A percentile compares a stretch with the other conserved stretches of the same genome.
These are phyloP conservation scores for Heteractis magnifica DNA, from an alignment of 92 coral and sea anemone genomes.

Conservation along the genomic window DNA sequence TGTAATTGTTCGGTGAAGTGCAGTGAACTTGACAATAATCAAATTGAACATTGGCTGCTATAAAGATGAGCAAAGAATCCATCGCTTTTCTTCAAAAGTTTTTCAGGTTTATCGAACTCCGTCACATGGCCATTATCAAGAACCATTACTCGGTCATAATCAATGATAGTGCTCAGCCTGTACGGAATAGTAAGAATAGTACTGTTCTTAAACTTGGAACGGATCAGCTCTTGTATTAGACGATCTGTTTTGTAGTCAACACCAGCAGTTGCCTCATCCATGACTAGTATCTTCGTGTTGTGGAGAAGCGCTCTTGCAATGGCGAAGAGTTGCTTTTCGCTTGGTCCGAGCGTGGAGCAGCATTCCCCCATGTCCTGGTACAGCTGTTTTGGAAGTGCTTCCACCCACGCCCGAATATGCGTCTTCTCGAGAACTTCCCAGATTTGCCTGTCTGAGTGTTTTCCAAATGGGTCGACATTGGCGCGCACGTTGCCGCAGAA, in stretches of 20 bases:
- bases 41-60: constrained; percentile 59
- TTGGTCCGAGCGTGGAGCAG: constrained; percentile 45
- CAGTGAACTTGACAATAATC: not conserved
- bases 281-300: constrained; percentile 65
- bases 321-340: constrained; percentile 68
- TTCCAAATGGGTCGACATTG: constrained; percentile 73
- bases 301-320: constrained; percentile 70
- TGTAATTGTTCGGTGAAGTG: too few species aligned
- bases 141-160: constrained; percentile 83
- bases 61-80: constrained; percentile 82
- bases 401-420: constrained; percentile 71
- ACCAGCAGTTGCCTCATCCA: constrained; percentile 77
- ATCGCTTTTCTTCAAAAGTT: constrained; percentile 55
- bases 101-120: constrained; percentile 82
- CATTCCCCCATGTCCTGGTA: constrained; percentile 78
- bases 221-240: constrained; percentile 76
- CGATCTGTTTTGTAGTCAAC: constrained; percentile 91
- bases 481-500: constrained; percentile 71
- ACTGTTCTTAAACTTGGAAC: constrained; percentile 62
- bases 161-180: constrained; percentile 75
- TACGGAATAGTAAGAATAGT: constrained; percentile 71
- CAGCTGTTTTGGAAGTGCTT: constrained; percentile 73
- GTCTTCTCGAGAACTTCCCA: constrained; percentile 81
- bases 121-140: constrained; percentile 76
- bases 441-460: constrained; percentile 65